Evolutionary conservation across 2,888 invertebrate species (phyloP), one percentile per base, ranked within the genome.

Genomic region (Ophion ellenae): DNA sequence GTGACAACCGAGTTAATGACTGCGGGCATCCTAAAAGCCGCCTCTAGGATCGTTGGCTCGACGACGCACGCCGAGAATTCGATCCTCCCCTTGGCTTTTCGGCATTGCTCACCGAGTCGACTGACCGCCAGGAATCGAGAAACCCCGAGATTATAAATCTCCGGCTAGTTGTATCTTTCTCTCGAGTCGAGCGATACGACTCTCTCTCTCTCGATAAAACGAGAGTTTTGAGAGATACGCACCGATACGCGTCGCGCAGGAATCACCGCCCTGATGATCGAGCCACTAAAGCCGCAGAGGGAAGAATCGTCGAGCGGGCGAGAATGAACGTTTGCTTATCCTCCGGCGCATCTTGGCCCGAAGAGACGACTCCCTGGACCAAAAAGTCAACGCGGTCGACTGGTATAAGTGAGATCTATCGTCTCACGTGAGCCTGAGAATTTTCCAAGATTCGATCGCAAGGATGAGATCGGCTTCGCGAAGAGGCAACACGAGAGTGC

Each of bases 1-100:
- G 81, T 86, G 81, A 84, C 81, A 81, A 84, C 78, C 77, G 53
- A 83, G 83, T 83, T 86, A 84, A 86, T 84, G 86, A 86, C 81
- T 57, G 81, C 80, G 83, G 69, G 77, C 69, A 83, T 77, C 81
- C 81, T 45, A 75, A 79, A 84, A 86, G 20, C 53, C 71, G 69
- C 47, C 28, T 47, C 74, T 40, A 73, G 83, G 86, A 84, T 86
- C 81, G 81, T 81, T 74, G 75, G 83, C 83, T 71, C 77, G 83
- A 69, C 81, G 83, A 78, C 71, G 75, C 75, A 47, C 77, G 64
- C 11, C 71, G 71, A 70, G 70, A 63, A 77, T 81, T 77, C 63
- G 66, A 67, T 70, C 45, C 66, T 66, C 76, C 81, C 20, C 45
- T 40, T 47, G 11, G 11, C 17, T 45, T 40, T 69, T 36, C 69